Evolutionary conservation across 2,113 vertebrate species (phyloP).

Genomic region (Neotragus pygmaeus): DNA sequence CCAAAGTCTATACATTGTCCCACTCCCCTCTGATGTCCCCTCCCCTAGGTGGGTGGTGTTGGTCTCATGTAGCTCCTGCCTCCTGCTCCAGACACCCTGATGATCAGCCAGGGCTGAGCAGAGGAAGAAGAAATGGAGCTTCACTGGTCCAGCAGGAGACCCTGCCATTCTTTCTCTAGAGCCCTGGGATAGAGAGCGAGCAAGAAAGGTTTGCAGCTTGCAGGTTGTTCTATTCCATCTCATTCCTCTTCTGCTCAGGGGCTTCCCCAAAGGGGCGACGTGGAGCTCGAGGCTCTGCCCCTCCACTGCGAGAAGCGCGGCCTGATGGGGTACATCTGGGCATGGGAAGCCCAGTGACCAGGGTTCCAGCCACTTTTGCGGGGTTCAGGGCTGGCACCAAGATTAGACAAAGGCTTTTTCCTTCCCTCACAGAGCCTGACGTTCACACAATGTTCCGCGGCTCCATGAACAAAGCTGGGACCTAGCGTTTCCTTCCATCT

Average conservation of each 20-base stretch:
- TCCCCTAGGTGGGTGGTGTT: neutral
- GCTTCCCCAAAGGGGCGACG: neutral
- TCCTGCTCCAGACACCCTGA: neutral
- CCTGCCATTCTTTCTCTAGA: neutral
- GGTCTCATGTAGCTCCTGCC: neutral
- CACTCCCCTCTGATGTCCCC: neutral
- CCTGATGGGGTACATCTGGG: fast-evolving
- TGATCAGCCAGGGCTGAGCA: neutral
- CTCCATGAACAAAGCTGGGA: neutral
- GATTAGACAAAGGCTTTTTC: neutral
- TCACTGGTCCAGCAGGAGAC: neutral
- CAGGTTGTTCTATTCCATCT: neutral
- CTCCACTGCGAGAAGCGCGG: fast-evolving
- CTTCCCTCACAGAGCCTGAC: neutral
- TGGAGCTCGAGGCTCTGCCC: fast-evolving
- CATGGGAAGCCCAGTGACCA: neutral
- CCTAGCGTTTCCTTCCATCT: neutral
- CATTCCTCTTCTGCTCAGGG: neutral
- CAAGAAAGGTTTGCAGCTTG: neutral
- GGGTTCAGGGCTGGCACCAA: neutral
- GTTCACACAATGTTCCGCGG: neutral
- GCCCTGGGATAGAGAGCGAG: neutral
- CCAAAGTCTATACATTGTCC: neutral
- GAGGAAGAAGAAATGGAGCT: neutral
- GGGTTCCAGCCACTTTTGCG: fast-evolving